A percentile compares a stretch with the other conserved stretches of the same genome.
Conservation (phyloP, 2,113 vertebrate genomes). For the Megaceryle torquata region DNA sequence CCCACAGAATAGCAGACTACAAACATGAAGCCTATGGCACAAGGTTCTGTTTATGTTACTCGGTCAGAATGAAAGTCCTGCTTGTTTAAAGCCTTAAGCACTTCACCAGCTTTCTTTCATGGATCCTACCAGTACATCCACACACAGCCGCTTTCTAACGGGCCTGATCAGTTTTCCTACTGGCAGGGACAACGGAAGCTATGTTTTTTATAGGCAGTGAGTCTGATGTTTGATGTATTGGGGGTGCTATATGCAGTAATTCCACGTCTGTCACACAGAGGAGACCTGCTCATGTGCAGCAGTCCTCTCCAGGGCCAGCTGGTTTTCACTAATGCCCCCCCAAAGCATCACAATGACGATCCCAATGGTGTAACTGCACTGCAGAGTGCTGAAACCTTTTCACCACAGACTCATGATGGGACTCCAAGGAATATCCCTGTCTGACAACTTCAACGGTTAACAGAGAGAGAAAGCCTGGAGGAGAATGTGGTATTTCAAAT, state of each 20-base stretch:
- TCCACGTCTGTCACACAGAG: not conserved
- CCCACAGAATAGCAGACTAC: not conserved
- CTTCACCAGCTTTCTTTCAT: not conserved
- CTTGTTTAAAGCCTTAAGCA: not conserved
- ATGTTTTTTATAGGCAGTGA: accelerated
- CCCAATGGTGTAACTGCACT: not conserved
- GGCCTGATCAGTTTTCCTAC: not conserved
- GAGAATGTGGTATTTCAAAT: slow-evolving; percentile 20
- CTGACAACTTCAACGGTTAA: not conserved
- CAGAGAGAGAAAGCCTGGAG: not conserved
- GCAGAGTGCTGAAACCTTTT: not conserved
- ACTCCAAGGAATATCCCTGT: not conserved
- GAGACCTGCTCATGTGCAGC: not conserved
- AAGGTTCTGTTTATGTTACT: not conserved
- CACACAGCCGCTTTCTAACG: not conserved
- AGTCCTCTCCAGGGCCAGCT: not conserved
- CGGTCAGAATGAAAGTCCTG: not conserved
- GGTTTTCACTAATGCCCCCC: not conserved
- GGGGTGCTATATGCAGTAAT: not conserved
- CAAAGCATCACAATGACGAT: not conserved
- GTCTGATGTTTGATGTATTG: not conserved
- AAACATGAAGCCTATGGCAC: not conserved
- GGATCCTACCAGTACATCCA: not conserved
- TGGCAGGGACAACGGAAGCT: not conserved
- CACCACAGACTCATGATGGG: accelerated